A percentile compares a stretch with the other conserved stretches of the same genome.
These are phyloP conservation scores for Paratilapia polleni DNA, from an alignment of 2,113 vertebrate species.

Conservation along the genomic window DNA sequence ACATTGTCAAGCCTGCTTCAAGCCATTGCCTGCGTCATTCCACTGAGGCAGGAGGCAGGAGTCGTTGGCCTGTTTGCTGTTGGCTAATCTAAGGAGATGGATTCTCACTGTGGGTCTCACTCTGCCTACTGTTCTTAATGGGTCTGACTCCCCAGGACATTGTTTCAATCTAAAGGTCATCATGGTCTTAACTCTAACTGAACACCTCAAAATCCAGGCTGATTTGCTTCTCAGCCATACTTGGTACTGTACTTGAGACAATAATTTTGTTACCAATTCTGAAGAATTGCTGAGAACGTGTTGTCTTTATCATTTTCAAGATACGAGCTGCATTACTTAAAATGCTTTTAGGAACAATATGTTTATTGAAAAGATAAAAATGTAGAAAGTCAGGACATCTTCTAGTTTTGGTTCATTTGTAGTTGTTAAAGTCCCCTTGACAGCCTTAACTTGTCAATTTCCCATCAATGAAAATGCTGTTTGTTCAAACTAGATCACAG, in stretches of 20 bases:
- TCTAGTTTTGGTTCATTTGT: background rate
- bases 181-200: slow-evolving; percentile 38
- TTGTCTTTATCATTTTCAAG: background rate
- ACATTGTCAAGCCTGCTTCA: slow-evolving; percentile 35
- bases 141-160: slow-evolving; percentile 65
- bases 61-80: slow-evolving; percentile 48
- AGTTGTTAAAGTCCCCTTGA: background rate
- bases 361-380: background rate
- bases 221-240: slow-evolving; percentile 46
- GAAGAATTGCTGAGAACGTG: slow-evolving; percentile 1
- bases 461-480: too few species aligned
- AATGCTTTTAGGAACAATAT: background rate
- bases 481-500: too few species aligned
- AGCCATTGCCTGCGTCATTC: slow-evolving; percentile 38
- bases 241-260: slow-evolving; percentile 4
- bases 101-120: slow-evolving; percentile 43
- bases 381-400: background rate
- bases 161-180: slow-evolving; percentile 72
- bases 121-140: slow-evolving; percentile 60
- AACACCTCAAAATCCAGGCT: slow-evolving; percentile 39
- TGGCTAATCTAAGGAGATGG: slow-evolving; percentile 63
- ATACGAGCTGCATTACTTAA: background rate
- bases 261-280: slow-evolving; percentile 1
- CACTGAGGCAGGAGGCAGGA: slow-evolving; percentile 10
- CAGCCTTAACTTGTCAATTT: background rate